A percentile compares a stretch with the other conserved stretches of the same genome.
Conservation (phyloP, 1,140 invertebrate species). For the Rhysida immarginata region DNA sequence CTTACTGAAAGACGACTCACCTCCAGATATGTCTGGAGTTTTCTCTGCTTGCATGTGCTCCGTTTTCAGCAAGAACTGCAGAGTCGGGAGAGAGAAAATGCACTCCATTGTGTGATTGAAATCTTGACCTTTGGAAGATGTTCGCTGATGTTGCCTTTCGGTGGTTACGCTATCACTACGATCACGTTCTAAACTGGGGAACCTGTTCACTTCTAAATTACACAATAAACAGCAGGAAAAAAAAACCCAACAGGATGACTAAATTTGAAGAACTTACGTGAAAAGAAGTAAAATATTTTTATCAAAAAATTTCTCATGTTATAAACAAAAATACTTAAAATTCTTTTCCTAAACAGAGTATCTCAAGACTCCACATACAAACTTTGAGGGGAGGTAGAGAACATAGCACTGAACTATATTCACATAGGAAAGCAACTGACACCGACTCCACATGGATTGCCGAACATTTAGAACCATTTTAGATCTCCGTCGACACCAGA, state of each 20-base stretch:
- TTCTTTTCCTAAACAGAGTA: no score
- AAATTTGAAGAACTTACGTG: no score
- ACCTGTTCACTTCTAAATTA: conserved; percentile 62
- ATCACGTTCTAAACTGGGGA: conserved; percentile 67
- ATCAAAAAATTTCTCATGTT: no score
- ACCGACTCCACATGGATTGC: no score
- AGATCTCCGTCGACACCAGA: no score
- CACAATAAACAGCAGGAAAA: conserved; percentile 3
- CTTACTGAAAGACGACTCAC: conserved; percentile 10
- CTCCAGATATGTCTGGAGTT: conserved; percentile 54
- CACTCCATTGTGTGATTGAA: conserved; percentile 82
- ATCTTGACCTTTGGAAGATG: conserved; percentile 45
- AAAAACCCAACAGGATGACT: not conserved
- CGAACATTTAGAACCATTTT: no score
- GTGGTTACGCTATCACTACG: conserved; percentile 25
- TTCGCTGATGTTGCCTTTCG: conserved; percentile 20
- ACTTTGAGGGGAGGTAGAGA: no score
- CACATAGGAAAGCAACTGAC: no score
- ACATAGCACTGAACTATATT: no score
- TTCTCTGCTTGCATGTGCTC: conserved; percentile 63
- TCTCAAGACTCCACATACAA: no score
- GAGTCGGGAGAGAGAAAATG: conserved; percentile 82
- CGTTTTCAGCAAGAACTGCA: conserved; percentile 84
- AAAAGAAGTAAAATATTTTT: no score
- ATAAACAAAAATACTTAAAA: no score